These are phyloP conservation scores for Aphelinus atriplicis DNA, from an alignment of 1,140 invertebrate species.

Conservation along the genomic window DNA sequence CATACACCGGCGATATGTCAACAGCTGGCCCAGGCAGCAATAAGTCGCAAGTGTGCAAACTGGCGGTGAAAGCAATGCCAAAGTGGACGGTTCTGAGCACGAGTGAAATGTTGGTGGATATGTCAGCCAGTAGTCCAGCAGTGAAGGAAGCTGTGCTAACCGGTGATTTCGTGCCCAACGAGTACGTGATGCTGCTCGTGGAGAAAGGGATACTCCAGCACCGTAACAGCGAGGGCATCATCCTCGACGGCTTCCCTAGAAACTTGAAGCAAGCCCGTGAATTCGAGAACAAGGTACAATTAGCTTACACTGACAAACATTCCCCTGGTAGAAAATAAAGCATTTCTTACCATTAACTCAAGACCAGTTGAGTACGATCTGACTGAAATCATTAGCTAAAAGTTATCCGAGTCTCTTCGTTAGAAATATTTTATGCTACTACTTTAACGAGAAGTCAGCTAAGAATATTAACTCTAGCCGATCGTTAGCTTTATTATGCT, in stretches of 20 bases:
- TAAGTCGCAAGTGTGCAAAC: conserved; percentile 77
- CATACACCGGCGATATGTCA: background rate
- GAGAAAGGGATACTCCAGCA: conserved; percentile 71
- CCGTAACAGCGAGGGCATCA: conserved; percentile 73
- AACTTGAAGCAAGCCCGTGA: conserved; percentile 84
- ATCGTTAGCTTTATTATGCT: no score
- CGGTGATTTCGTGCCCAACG: conserved; percentile 84
- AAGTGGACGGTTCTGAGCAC: conserved; percentile 82
- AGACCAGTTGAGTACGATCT: no score
- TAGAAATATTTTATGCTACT: no score
- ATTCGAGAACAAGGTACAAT: conserved; percentile 83
- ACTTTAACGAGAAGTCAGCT: no score
- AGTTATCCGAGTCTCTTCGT: no score
- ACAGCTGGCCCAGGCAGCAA: conserved; percentile 81
- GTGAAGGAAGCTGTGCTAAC: conserved; percentile 76
- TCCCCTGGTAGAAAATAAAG: no score
- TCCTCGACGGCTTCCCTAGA: conserved; percentile 91
- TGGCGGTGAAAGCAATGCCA: conserved; percentile 72
- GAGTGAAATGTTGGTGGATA: conserved; percentile 74
- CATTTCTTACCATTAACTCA: no score
- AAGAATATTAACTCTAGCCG: no score
- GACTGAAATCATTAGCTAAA: no score
- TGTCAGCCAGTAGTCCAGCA: conserved; percentile 70
- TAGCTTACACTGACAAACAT: no score
- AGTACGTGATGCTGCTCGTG: conserved; percentile 74